phyloP scores from a whole-genome alignment of 2,113 vertebrate species.

The Leuciscus idus region DNA sequence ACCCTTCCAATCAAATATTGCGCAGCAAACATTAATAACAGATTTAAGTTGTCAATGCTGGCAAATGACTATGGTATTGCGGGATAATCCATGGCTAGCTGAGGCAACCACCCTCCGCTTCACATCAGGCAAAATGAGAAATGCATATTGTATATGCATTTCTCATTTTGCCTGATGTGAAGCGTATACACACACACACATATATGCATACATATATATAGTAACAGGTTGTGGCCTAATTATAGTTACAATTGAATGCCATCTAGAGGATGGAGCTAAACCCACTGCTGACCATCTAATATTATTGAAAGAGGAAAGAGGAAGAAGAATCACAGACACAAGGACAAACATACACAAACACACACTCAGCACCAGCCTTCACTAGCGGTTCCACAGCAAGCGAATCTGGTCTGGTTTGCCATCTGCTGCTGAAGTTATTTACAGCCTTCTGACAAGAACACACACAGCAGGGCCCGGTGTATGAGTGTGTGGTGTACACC shows the following conservation, averaged over 20 bases:
- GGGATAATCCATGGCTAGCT: too few relatives aligned
- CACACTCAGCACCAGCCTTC: neutral
- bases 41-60: too few relatives aligned
- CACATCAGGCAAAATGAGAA: too few relatives aligned
- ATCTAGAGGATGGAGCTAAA: neutral
- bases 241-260: conserved; percentile 1
- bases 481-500: neutral
- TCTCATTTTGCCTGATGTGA: too few relatives aligned
- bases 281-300: neutral
- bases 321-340: neutral
- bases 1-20: too few relatives aligned
- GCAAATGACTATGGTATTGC: too few relatives aligned
- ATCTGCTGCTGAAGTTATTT: conserved; percentile 56
- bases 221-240: neutral
- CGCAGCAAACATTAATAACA: too few relatives aligned
- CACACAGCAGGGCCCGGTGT: conserved; percentile 15
- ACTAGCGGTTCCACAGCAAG: conserved; percentile 11
- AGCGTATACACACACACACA: too few relatives aligned
- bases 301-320: neutral
- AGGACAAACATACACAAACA: neutral
- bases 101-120: too few relatives aligned
- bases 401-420: conserved; percentile 33
- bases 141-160: too few relatives aligned
- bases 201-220: too few relatives aligned
- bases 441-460: conserved; percentile 42